phyloP scores from a whole-genome alignment of 2,888 invertebrate species.

The Leptinotarsa haldemani region DNA sequence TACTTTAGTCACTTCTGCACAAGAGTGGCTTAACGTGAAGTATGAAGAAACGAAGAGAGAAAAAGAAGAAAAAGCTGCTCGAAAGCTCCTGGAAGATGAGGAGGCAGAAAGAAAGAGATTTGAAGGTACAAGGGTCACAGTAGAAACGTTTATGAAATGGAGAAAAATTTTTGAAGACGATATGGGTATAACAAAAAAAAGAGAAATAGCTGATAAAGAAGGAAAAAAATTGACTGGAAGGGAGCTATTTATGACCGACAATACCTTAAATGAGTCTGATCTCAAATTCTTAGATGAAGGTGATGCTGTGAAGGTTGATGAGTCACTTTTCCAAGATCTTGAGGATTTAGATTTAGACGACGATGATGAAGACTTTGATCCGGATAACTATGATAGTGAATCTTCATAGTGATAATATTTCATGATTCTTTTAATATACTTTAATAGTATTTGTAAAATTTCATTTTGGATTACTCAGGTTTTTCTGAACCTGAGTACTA shows the following conservation, averaged over 20 bases:
- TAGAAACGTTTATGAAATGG: slow-evolving; percentile 96
- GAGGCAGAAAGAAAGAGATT: slow-evolving; percentile 94
- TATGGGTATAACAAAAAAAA: slow-evolving; percentile 79
- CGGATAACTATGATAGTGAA: slow-evolving; percentile 57
- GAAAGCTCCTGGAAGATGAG: slow-evolving; percentile 79
- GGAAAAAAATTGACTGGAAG: slow-evolving; percentile 89
- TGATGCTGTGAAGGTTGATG: slow-evolving; percentile 91
- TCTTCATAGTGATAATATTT: slow-evolving; percentile 45
- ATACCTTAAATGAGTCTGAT: slow-evolving; percentile 95
- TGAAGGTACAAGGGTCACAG: slow-evolving; percentile 94
- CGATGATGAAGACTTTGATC: slow-evolving; percentile 75
- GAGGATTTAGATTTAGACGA: slow-evolving; percentile 83
- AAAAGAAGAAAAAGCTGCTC: slow-evolving; percentile 77
- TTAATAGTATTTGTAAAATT: background rate
- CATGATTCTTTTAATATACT: slow-evolving; percentile 23
- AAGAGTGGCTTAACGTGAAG: slow-evolving; percentile 90
- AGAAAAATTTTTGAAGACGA: slow-evolving; percentile 93
- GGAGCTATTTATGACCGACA: slow-evolving; percentile 94
- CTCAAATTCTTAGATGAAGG: slow-evolving; percentile 93
- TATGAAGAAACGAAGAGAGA: slow-evolving; percentile 83
- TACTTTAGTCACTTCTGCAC: slow-evolving; percentile 91
- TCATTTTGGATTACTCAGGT: background rate
- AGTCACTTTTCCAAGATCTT: slow-evolving; percentile 90
- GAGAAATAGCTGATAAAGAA: slow-evolving; percentile 78
- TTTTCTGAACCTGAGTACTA: too few relatives aligned